Base-by-base conservation (phyloP, 1,140 invertebrate species). In the Babylonia areolata region DNA sequence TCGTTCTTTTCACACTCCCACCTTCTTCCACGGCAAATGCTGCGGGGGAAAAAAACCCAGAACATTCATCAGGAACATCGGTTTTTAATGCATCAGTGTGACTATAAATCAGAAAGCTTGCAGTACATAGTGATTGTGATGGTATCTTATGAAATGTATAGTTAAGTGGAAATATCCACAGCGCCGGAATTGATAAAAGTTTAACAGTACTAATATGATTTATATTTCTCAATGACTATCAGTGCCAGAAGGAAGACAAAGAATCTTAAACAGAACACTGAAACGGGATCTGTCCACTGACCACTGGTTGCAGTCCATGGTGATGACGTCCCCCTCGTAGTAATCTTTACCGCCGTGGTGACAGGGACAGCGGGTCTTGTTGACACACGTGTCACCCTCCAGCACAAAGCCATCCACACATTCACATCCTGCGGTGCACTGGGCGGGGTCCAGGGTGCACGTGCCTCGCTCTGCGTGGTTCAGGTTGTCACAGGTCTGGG, bases 231-330 rank as follows among this genome's bases (percentile, higher is more conserved):
- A n/a, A n/a, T n/a, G n/a, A n/a, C n/a, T n/a, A n/a, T n/a, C n/a
- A n/a, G n/a, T n/a, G n/a, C n/a, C n/a, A n/a, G n/a, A n/a, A n/a
- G n/a, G n/a, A n/a, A n/a, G n/a, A n/a, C n/a, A n/a, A n/a, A n/a
- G n/a, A n/a, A n/a, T n/a, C n/a, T n/a, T n/a, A n/a, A n/a, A n/a
- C n/a, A n/a, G n/a, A n/a, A n/a, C n/a, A n/a, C n/a, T n/a, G n/a
- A n/a, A n/a, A n/a, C n/a, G n/a, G n/a, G n/a, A n/a, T n/a, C n/a
- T 20, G 20, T 23, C 35, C 79, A 87, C 94, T 94, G 92, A 97
- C 97, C 97, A 98, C 78, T 95, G 96, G 90, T 98, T 98, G 90
- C 97, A 98, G 75, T 97, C 97, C 92, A 97, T 96, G 86, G 96
- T 96, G 91, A 98, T 97, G 58, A 94, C 94, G 12, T 97, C 95